phyloP scores from a whole-genome alignment of 2,888 invertebrate genomes.

The Drosophila kanekoi region DNA sequence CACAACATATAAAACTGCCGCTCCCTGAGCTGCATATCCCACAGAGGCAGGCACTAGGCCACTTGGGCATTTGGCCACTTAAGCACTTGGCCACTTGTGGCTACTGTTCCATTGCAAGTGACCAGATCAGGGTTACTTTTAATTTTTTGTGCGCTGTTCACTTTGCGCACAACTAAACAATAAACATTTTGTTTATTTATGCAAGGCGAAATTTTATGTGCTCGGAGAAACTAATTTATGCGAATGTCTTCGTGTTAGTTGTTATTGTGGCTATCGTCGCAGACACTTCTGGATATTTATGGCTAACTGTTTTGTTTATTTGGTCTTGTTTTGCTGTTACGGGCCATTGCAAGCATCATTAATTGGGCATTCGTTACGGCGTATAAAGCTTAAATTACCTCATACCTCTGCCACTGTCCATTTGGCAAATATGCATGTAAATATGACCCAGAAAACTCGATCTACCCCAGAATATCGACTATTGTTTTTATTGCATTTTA shows the following conservation, averaged over 20 bases:
- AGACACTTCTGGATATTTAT: slow-evolving; percentile 55
- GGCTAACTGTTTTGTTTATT: slow-evolving; percentile 36
- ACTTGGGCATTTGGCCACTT: slow-evolving; percentile 8
- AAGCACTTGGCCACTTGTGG: slow-evolving; percentile 56
- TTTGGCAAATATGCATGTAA: not conserved
- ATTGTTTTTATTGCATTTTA: slow-evolving; percentile 47
- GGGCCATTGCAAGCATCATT: slow-evolving; percentile 59
- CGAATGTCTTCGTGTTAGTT: slow-evolving; percentile 51
- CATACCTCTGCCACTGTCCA: not conserved
- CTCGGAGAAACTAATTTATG: slow-evolving; percentile 56
- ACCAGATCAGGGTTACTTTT: slow-evolving; percentile 44
- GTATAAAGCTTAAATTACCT: slow-evolving; percentile 53
- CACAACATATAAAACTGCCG: slow-evolving; percentile 7
- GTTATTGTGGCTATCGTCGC: slow-evolving; percentile 45
- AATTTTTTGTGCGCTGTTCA: slow-evolving; percentile 44
- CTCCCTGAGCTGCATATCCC: not conserved
- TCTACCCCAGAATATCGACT: slow-evolving; percentile 7
- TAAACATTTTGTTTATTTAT: slow-evolving; percentile 69
- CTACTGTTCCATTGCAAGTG: slow-evolving; percentile 41
- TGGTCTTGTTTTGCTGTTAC: slow-evolving; percentile 31
- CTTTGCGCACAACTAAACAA: slow-evolving; percentile 61
- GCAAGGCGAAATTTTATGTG: slow-evolving; percentile 63
- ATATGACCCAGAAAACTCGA: slow-evolving; percentile 6
- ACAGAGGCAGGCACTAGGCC: slow-evolving; percentile 11
- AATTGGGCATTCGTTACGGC: slow-evolving; percentile 58